Base-by-base conservation (phyloP, 2,797 vertebrate species). In the Ara ararauna region DNA sequence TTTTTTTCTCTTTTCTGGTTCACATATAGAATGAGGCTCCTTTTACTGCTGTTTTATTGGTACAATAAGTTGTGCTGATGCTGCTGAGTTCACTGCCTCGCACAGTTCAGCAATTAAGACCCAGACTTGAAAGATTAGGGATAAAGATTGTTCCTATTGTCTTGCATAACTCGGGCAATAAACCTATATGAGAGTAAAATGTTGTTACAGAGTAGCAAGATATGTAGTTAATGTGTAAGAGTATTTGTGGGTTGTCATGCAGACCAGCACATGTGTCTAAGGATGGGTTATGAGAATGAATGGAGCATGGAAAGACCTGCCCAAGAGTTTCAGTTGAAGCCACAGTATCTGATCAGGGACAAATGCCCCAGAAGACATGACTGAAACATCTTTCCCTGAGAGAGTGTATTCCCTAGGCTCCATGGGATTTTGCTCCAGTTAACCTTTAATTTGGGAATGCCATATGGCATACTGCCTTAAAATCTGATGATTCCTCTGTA, bases 361-460 rank as follows among this genome's bases (percentile, higher is more conserved):
- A 70, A 68, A 75, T 50, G 21, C 6, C 42, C 15, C 73, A 5
- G 1, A 70, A 91, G 84, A 38, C 5, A 6, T 0, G 2, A 58
- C 16, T 50, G 36, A 38, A 65, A 72, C 15, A 8, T 77, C 27
- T 75, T 8, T 88, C 23, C 11, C 27, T 56, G 22, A 67, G 62
- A 77, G 14, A 44, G 22, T 30, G 12, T 44, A 71, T 54, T 27
- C 44, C 29, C 14, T 68, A 20, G 18, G 32, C 22, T 85, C 36
- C 8, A 7, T n/a, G 42, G 56, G 40, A 70, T 66, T 93, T 81
- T 92, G 36, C 51, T 86, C 36, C n/a, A 62, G 50, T 56, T 91
- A 92, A 89, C 73, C 86, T 92, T 70, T 91, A 78, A 88, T 68
- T 90, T 95, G 67, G 71, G 54, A 85, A 70, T 75, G 71, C 74